A percentile compares a stretch with the other conserved stretches of the same genome.
phyloP scores from a whole-genome alignment of 2,113 vertebrate genomes.

The Falco punctatus region DNA sequence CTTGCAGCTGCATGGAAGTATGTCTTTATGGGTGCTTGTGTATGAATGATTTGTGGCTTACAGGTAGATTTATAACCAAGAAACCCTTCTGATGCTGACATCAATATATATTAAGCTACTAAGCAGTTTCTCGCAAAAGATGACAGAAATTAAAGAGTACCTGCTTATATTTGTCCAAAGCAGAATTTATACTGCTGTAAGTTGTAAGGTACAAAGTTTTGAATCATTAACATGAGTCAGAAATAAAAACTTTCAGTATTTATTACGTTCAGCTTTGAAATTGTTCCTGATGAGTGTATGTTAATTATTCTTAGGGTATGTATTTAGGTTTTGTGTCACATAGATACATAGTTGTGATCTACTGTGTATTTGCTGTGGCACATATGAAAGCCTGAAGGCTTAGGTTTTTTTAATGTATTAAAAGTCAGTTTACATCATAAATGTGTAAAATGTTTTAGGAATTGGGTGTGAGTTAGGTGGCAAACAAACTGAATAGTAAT shows the following conservation, averaged over 20 bases:
- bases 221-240: background rate
- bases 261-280: background rate
- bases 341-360: background rate
- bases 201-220: background rate
- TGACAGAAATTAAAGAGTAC: background rate
- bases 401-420: background rate
- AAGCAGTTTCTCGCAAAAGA: background rate
- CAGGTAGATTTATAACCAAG: background rate
- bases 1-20: background rate
- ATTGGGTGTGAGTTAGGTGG: background rate
- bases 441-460: background rate
- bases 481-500: background rate
- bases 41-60: background rate
- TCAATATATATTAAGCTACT: background rate
- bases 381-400: background rate
- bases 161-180: background rate
- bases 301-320: background rate
- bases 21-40: background rate
- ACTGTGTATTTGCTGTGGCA: background rate
- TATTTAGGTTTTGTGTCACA: background rate
- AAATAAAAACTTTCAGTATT: background rate
- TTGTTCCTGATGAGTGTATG: background rate
- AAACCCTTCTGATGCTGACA: background rate
- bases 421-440: background rate
- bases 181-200: background rate